Evolutionary conservation across 2,113 vertebrate species (phyloP), one percentile per base, ranked within the genome.

Genomic region (Pygoscelis adeliae): DNA sequence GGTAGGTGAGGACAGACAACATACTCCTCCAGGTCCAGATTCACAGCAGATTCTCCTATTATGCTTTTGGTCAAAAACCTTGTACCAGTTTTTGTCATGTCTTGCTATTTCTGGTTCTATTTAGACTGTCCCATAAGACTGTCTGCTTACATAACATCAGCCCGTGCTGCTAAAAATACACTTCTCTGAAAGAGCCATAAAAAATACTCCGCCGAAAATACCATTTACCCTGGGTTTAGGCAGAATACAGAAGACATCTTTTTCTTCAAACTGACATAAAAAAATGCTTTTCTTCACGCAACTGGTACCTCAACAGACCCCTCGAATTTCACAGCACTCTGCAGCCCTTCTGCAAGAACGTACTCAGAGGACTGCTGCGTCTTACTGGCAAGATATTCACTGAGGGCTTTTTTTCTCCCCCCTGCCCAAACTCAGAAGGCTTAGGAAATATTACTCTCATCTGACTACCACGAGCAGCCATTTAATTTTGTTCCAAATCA

Each of bases 101-200:
- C 88, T 36, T 76, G 92, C 93, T 97, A 61, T 74, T 96, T 93
- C 95, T 96, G 94, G 81, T 96, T 90, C 93, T 97, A n/a, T 97
- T 98, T 97, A 71, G 89, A 38, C 95, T 90, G 97, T 96, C 97
- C 97, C 96, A 61, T 87, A 95, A 92, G 95, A 91, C 63, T 73
- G 88, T 80, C 76, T 84, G 71, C 95, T 98, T 98, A 97, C 84
- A 89, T 95, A 98, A 98, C 77, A 91, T 40, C 13, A 40, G 85
- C 91, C 97, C 11, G 6, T 27, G 18, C 1, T 62, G 91, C 97
- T 98, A 98, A 98, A 98, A 98, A 98, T 97, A 98, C 20, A 40
- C 65, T 77, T 95, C 94, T 92, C 96, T 96, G 91, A 65, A 94
- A 96, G 88, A 95, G 91, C 89, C 93, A 50, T 70, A 77, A 94